A percentile compares a stretch with the other conserved stretches of the same genome.
Evolutionary conservation across 2,888 invertebrate species (phyloP).

Genomic region (Hesperia comma): DNA sequence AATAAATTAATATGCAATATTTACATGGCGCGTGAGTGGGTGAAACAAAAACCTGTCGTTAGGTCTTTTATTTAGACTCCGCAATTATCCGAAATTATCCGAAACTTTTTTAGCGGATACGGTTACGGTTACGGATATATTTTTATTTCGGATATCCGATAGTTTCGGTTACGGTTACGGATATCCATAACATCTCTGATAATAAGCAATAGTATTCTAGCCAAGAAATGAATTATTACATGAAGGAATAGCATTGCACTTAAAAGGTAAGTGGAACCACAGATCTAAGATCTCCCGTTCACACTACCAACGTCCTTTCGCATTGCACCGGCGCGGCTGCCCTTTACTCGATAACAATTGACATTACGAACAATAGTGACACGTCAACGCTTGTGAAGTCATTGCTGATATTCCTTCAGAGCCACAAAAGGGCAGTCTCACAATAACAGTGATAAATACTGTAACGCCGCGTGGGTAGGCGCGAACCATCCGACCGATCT

Average conservation of each 20-base stretch:
- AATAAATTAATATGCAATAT: no score
- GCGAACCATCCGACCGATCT: conserved; percentile 57
- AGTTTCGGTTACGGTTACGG: no score
- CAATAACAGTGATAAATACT: conserved; percentile 76
- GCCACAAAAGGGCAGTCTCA: conserved; percentile 63
- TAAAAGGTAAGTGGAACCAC: conserved; percentile 26
- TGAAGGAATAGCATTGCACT: not conserved
- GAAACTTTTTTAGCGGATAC: no score
- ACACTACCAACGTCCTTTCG: conserved; percentile 26
- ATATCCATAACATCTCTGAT: no score
- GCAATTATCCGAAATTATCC: no score
- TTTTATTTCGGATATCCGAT: no score
- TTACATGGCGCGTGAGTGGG: no score
- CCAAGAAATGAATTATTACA: conserved; percentile 11
- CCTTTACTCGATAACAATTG: conserved; percentile 49
- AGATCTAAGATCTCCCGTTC: conserved; percentile 32
- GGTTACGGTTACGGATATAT: no score
- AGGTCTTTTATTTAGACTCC: no score
- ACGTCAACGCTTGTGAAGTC: conserved; percentile 50
- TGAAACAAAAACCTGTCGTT: no score
- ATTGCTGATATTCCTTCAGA: conserved; percentile 56
- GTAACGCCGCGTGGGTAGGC: conserved; percentile 68
- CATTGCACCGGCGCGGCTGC: conserved; percentile 29
- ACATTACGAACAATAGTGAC: conserved; percentile 43
- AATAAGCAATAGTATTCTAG: not conserved